Percentiles rank a stretch among this genome's conserved stretches.
Evolutionary conservation across 2,113 vertebrate species (phyloP).

Genomic region (Peromyscus polionotus): DNA sequence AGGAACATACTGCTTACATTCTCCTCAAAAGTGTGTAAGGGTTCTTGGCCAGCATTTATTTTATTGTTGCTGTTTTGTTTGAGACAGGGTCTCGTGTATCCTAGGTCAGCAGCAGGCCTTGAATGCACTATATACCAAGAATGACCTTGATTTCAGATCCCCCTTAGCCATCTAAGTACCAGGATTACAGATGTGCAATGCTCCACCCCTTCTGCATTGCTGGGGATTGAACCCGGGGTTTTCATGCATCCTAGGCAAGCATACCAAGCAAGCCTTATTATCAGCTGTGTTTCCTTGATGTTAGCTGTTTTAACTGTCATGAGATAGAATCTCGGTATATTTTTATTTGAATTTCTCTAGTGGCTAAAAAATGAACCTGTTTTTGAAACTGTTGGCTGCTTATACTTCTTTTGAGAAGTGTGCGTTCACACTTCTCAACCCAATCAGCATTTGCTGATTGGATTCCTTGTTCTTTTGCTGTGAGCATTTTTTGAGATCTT

Average conservation of each 20-base stretch:
- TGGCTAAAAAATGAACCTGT: background rate
- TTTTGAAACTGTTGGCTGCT: background rate
- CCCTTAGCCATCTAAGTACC: background rate
- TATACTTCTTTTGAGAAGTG: background rate
- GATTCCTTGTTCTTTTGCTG: background rate
- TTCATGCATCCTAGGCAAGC: background rate
- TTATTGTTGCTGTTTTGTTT: background rate
- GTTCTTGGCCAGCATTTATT: background rate
- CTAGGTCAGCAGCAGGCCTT: background rate
- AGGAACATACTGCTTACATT: background rate
- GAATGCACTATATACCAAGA: background rate
- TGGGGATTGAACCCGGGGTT: background rate
- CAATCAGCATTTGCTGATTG: background rate
- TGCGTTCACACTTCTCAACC: background rate
- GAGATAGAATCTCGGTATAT: background rate
- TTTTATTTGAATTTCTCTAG: background rate
- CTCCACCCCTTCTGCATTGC: background rate
- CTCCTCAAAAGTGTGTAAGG: too few species aligned
- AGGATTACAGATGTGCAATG: background rate
- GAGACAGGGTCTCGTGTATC: background rate
- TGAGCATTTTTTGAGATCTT: background rate
- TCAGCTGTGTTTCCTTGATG: background rate
- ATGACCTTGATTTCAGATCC: background rate
- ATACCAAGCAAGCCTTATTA: too few species aligned
- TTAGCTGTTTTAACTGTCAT: background rate